Evolutionary conservation across 1,140 invertebrate genomes (phyloP).

Genomic region (Carposina sasakii): DNA sequence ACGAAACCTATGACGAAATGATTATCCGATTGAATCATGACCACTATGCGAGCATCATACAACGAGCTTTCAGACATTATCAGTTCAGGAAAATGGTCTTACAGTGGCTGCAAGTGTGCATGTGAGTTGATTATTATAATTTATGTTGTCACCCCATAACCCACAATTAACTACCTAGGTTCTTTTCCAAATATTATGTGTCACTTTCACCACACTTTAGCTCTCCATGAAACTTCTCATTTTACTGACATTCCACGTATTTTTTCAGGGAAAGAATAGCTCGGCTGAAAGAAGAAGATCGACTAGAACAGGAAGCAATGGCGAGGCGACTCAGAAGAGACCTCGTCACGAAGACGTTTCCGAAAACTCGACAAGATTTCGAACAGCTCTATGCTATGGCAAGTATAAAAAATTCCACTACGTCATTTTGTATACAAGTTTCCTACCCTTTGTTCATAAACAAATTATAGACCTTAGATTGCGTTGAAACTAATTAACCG

Average conservation of each 20-base stretch:
- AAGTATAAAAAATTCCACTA: too few species aligned
- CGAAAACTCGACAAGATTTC: slow-evolving; percentile 76
- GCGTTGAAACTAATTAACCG: too few species aligned
- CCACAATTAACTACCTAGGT: too few species aligned
- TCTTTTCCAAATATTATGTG: too few species aligned
- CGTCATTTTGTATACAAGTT: too few species aligned
- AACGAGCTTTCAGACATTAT: slow-evolving; percentile 72
- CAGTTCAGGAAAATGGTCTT: slow-evolving; percentile 62
- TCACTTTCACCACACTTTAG: too few species aligned
- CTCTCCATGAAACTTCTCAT: too few species aligned
- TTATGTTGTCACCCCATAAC: too few species aligned
- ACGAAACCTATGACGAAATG: slow-evolving; percentile 73
- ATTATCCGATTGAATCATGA: slow-evolving; percentile 65
- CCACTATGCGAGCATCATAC: slow-evolving; percentile 74
- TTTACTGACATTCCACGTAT: too few species aligned
- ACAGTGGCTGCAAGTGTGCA: slow-evolving; percentile 63
- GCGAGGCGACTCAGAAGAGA: slow-evolving; percentile 70
- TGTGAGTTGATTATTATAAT: slow-evolving; percentile 52
- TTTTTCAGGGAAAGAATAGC: slow-evolving; percentile 67
- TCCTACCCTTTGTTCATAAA: too few species aligned
- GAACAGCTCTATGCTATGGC: slow-evolving; percentile 76
- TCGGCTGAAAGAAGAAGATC: slow-evolving; percentile 67
- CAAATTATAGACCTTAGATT: too few species aligned
- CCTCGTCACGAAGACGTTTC: slow-evolving; percentile 74
- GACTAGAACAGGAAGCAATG: slow-evolving; percentile 59